A percentile compares a stretch with the other conserved stretches of the same genome.
Evolutionary conservation across 1,140 invertebrate species (phyloP).

Genomic region (Aphelenchoides fujianensis): DNA sequence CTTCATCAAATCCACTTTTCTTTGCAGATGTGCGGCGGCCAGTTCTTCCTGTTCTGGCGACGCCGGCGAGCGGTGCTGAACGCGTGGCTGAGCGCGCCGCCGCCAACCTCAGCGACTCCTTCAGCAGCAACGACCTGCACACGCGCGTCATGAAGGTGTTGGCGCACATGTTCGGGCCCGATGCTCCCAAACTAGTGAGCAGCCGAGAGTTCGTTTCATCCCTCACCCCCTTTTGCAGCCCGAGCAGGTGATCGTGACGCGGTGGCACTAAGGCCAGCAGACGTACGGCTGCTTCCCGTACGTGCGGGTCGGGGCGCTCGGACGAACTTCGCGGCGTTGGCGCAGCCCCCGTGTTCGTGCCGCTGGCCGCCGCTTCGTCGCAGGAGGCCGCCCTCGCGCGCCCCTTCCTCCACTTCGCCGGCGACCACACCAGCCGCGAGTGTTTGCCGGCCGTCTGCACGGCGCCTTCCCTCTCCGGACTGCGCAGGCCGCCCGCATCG

Average conservation of each 20-base stretch:
- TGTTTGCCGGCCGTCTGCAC: slow-evolving; percentile 96
- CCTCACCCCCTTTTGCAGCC: slow-evolving; percentile 68
- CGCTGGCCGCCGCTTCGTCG: neutral
- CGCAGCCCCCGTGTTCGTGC: slow-evolving; percentile 76
- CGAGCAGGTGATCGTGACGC: slow-evolving; percentile 90
- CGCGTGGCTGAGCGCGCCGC: slow-evolving; percentile 88
- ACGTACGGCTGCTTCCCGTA: slow-evolving; percentile 92
- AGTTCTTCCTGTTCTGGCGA: slow-evolving; percentile 94
- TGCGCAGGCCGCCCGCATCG: slow-evolving; percentile 86
- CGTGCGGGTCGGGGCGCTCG: slow-evolving; percentile 90
- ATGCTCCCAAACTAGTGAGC: too few species aligned
- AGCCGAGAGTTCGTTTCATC: slow-evolving; percentile 6
- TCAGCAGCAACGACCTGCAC: slow-evolving; percentile 94
- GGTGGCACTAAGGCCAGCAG: slow-evolving; percentile 93
- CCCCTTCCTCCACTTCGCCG: slow-evolving; percentile 76
- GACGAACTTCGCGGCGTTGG: slow-evolving; percentile 91
- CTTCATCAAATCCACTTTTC: slow-evolving; percentile 59
- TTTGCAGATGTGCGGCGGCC: slow-evolving; percentile 64
- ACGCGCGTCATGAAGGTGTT: slow-evolving; percentile 63
- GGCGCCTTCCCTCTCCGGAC: slow-evolving; percentile 90
- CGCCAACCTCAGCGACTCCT: slow-evolving; percentile 90
- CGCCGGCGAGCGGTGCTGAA: slow-evolving; percentile 90
- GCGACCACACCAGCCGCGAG: slow-evolving; percentile 95
- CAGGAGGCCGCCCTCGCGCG: too few species aligned
- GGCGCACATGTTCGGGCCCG: slow-evolving; percentile 47